phyloP scores from a whole-genome alignment of 2,888 invertebrate species.

The Tridacna crocea region DNA sequence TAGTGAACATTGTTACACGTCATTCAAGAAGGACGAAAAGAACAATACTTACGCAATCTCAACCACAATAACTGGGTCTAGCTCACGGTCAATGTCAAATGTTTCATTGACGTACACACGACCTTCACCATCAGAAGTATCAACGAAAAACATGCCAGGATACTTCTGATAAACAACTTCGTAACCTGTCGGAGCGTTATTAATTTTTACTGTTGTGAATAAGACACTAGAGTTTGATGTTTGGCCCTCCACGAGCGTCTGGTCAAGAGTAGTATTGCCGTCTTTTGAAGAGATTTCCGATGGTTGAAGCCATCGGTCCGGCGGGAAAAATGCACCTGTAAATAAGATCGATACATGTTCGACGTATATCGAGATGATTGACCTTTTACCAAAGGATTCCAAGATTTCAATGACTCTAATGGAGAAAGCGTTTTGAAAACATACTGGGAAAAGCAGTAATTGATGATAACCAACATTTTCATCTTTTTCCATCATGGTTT shows the following conservation, averaged over 20 bases:
- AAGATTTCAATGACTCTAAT: no score
- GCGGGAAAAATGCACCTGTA: not conserved
- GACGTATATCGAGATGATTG: no score
- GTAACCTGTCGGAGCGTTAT: slow-evolving; percentile 10
- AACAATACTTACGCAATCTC: not conserved
- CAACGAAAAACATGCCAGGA: slow-evolving; percentile 6
- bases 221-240: not conserved
- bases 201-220: slow-evolving; percentile 14
- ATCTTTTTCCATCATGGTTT: no score
- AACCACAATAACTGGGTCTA: not conserved
- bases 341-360: not conserved
- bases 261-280: slow-evolving; percentile 6
- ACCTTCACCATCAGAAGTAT: not conserved
- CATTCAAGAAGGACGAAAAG: no score
- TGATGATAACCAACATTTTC: no score
- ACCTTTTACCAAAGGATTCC: no score
- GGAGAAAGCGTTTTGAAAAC: no score
- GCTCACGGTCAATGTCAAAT: not conserved
- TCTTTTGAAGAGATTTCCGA: not conserved
- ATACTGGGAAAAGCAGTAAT: no score
- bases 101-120: slow-evolving; percentile 5
- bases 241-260: not conserved
- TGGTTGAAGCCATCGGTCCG: slow-evolving; percentile 2
- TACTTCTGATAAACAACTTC: slow-evolving; percentile 4
- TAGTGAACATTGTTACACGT: no score